Evolutionary conservation across 2,113 vertebrate species (phyloP).

Genomic region (Mirounga angustirostris): DNA sequence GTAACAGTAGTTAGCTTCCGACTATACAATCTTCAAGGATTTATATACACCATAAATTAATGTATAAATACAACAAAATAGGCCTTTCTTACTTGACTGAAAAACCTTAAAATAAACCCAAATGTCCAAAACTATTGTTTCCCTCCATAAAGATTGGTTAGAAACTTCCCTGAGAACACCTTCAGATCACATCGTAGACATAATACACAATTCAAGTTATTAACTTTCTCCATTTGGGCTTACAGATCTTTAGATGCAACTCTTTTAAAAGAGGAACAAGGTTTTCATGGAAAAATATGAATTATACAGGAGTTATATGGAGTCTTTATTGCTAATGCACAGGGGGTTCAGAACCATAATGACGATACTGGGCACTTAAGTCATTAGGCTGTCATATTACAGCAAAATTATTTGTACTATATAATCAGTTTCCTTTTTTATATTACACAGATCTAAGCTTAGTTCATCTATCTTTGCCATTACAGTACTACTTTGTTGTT

Average conservation of each 20-base stretch:
- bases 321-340: slow-evolving; percentile 88
- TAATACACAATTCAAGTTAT: slow-evolving; percentile 70
- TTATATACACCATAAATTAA: slow-evolving; percentile 1
- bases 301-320: slow-evolving; percentile 87
- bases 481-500: slow-evolving; percentile 73
- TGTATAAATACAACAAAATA: background rate
- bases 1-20: background rate
- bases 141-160: slow-evolving; percentile 8
- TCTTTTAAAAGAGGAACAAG: slow-evolving; percentile 77
- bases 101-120: slow-evolving; percentile 3
- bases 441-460: slow-evolving; percentile 85
- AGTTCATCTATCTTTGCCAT: slow-evolving; percentile 83
- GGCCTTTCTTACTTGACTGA: background rate
- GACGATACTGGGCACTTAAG: slow-evolving; percentile 88
- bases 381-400: slow-evolving; percentile 90
- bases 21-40: background rate
- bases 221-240: slow-evolving; percentile 81
- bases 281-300: slow-evolving; percentile 84
- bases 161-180: background rate
- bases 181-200: slow-evolving; percentile 34
- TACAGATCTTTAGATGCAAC: slow-evolving; percentile 54
- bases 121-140: slow-evolving; percentile 39
- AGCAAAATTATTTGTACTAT: slow-evolving; percentile 88
- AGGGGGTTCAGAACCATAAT: slow-evolving; percentile 88
- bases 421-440: slow-evolving; percentile 85